Conservation (phyloP, 2,888 invertebrate genomes). For the Sinotaia quadrata region DNA sequence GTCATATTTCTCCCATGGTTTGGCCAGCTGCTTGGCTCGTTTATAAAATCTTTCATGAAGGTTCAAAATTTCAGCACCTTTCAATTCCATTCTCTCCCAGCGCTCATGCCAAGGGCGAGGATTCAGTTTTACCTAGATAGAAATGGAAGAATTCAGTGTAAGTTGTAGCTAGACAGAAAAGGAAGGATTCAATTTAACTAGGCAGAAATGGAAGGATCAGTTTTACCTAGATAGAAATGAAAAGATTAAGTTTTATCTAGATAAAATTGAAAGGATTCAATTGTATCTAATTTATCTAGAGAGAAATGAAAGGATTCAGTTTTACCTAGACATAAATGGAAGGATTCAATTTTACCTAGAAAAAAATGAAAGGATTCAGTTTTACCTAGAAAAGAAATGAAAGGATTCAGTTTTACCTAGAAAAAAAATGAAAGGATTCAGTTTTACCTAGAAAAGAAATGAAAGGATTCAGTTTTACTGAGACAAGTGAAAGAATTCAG, state of each 20-base stretch:
- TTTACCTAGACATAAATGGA: slow-evolving; percentile 83
- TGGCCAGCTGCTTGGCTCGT: slow-evolving; percentile 77
- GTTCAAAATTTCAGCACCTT: slow-evolving; percentile 59
- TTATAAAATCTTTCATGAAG: slow-evolving; percentile 49
- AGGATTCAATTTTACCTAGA: slow-evolving; percentile 75
- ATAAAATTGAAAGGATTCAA: too few relatives aligned
- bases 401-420: slow-evolving; percentile 75
- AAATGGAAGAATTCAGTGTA: background rate
- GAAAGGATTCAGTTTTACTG: too few relatives aligned
- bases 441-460: background rate
- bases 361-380: background rate
- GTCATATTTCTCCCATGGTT: slow-evolving; percentile 89
- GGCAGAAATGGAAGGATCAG: slow-evolving; percentile 76
- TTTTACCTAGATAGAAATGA: slow-evolving; percentile 71
- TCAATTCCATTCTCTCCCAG: slow-evolving; percentile 78
- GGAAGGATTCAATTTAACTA: too few relatives aligned
- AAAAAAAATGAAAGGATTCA: background rate
- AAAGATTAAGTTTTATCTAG: background rate
- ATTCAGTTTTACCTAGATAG: slow-evolving; percentile 74
- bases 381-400: background rate
- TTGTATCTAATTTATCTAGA: too few relatives aligned
- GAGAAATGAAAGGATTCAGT: slow-evolving; percentile 75
- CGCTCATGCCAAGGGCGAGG: slow-evolving; percentile 89
- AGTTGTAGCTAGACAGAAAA: background rate
- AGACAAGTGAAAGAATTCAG: slow-evolving; percentile 76